A percentile compares a stretch with the other conserved stretches of the same genome.
Conservation (phyloP, 1,140 invertebrate genomes). For the Riptortus pedestris region DNA sequence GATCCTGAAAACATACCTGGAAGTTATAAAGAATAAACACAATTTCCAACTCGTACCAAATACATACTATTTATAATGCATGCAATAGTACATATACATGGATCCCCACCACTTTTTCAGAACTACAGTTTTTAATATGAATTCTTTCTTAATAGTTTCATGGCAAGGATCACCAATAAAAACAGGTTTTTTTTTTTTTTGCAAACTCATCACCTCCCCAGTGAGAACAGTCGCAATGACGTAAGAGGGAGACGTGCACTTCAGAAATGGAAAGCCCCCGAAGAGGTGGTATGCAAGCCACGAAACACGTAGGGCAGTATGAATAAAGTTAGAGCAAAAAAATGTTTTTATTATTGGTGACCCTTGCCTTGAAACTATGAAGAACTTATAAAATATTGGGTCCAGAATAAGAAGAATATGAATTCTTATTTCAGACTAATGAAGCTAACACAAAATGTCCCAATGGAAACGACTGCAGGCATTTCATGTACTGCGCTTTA, state of each 20-base stretch:
- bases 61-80: not conserved
- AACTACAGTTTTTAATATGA: not conserved
- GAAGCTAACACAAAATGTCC: not conserved
- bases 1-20: no score
- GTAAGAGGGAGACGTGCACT: no score
- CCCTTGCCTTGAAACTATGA: no score
- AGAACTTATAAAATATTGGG: no score
- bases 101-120: not conserved
- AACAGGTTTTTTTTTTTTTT: not conserved
- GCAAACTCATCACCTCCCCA: not conserved
- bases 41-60: not conserved
- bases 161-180: no score
- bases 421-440: conserved; percentile 3
- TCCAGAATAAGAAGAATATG: no score
- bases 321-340: no score
- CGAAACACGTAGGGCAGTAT: no score
- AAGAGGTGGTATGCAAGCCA: no score
- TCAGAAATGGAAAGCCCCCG: no score
- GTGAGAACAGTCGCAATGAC: not conserved
- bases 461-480: not conserved
- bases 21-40: not conserved
- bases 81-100: not conserved
- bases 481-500: not conserved
- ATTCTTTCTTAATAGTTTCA: no score
- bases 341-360: no score